Evolutionary conservation across 2,888 invertebrate species (phyloP), one percentile per base, ranked within the genome.

Genomic region (Archips xylosteana): DNA sequence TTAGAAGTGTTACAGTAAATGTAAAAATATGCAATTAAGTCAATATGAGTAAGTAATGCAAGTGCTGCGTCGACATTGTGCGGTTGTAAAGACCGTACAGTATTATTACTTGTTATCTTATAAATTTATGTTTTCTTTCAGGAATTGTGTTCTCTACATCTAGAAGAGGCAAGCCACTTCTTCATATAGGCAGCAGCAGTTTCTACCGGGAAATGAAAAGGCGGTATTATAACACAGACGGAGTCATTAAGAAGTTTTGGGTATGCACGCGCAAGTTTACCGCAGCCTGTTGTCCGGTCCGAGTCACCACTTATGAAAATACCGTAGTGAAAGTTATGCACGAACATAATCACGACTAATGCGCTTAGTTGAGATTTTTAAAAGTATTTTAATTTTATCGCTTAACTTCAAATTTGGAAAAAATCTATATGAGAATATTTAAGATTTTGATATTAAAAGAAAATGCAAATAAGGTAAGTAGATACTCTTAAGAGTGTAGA

Each of bases 241-340:
- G 32, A 2, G 77, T 42, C 12, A 42, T 8, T 0, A 68, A 63
- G 63, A 8, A 32, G 8, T 63, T 57, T n/a, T 71, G 70, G 70
- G 39, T 57, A 6, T 71, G 70, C 36, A 15, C 36, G 6, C 47
- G 39, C 9, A 71, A 51, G 57, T 39, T 9, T 12, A 15, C 5
- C 10, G 10, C 39, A 39, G 39, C 34, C 12, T n/a, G n/a, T 13
- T 71, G 70, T 39, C 63, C 32, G 4, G 63, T 45, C n/a, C 39
- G 63, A 10, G 5, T 71, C 36, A 63, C 57, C 42, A 71, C 70
- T 5, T 6, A 47, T 42, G 12, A 59, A 6, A 64, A 71, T 54
- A n/a, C 45, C 9, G 82, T 89, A 51, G 71, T 87, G 1, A 76
- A 74, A 47, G 12, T 36, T 36, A 2, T 65, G 12, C 54, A 63